Percentiles rank a stretch among this genome's conserved stretches.
These are phyloP conservation scores for Bombus sibiricus DNA, from an alignment of 1,140 invertebrate species.

Conservation along the genomic window DNA sequence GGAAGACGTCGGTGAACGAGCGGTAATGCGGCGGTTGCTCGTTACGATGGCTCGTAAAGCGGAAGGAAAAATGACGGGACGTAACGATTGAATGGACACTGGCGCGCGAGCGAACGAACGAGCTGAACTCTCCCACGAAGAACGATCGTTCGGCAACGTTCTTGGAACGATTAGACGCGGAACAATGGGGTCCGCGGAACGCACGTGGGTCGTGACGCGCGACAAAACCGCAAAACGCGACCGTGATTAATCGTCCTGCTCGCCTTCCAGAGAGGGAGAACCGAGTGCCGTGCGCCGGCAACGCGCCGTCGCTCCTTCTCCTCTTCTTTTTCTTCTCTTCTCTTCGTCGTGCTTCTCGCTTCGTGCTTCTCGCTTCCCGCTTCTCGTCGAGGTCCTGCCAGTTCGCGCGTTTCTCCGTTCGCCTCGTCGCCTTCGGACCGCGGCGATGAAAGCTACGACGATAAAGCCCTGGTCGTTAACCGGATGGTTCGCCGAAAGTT, in stretches of 20 bases:
- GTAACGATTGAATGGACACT: constrained; percentile 8
- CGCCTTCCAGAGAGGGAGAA: constrained; percentile 37
- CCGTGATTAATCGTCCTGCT: constrained; percentile 65
- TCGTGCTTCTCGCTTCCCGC: background rate
- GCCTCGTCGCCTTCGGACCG: background rate
- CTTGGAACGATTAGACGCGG: constrained; percentile 66
- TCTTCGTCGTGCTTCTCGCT: background rate
- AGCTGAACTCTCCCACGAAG: constrained; percentile 58
- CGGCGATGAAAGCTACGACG: background rate
- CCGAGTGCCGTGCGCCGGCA: constrained; percentile 37
- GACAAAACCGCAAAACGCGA: constrained; percentile 70
- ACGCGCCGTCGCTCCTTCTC: constrained; percentile 35
- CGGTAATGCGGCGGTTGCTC: background rate
- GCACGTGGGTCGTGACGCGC: constrained; percentile 68
- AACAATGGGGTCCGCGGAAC: constrained; percentile 67
- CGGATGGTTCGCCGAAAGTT: background rate
- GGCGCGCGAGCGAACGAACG: constrained; percentile 1
- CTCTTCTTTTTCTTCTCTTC: constrained; percentile 5
- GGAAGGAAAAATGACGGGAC: constrained; percentile 6
- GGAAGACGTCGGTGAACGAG: too few species aligned
- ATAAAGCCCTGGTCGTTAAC: background rate
- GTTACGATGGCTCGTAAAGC: background rate
- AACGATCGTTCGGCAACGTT: constrained; percentile 61
- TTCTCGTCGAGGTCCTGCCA: background rate
- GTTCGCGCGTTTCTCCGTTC: background rate